phyloP scores from a whole-genome alignment of 1,140 invertebrate genomes.

The Rhopalosiphum padi region DNA sequence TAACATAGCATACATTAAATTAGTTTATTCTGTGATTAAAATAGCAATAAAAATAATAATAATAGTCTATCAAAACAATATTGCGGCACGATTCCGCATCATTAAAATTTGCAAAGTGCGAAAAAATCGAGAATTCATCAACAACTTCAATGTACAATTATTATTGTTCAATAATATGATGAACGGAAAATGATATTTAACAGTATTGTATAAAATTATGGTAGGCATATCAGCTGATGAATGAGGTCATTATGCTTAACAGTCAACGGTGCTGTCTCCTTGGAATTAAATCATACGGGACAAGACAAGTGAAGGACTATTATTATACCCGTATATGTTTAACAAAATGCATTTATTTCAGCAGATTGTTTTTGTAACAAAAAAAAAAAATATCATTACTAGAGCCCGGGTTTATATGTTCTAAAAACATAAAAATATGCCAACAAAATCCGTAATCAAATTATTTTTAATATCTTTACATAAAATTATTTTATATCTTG shows the following conservation, averaged over 20 bases:
- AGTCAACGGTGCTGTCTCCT: background rate
- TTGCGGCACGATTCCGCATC: background rate
- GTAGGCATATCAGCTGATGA: background rate
- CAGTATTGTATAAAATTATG: background rate
- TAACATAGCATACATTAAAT: no score
- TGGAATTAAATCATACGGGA: background rate
- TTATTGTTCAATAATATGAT: background rate
- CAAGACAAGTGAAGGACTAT: no score
- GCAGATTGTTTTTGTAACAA: background rate
- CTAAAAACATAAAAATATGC: no score
- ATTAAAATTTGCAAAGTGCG: background rate
- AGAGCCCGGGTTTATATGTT: no score
- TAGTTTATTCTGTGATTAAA: no score
- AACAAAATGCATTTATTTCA: background rate
- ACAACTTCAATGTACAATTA: background rate
- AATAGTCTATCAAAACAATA: background rate
- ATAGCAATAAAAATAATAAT: no score
- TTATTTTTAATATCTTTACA: no score
- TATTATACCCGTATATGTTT: background rate
- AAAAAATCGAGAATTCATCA: background rate
- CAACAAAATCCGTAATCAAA: no score
- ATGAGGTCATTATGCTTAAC: background rate
- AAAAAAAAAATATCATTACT: background rate
- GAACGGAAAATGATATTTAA: background rate
- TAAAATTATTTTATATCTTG: no score